Conservation (phyloP, 2,113 vertebrate species). For the Cephalopterus ornatus region DNA sequence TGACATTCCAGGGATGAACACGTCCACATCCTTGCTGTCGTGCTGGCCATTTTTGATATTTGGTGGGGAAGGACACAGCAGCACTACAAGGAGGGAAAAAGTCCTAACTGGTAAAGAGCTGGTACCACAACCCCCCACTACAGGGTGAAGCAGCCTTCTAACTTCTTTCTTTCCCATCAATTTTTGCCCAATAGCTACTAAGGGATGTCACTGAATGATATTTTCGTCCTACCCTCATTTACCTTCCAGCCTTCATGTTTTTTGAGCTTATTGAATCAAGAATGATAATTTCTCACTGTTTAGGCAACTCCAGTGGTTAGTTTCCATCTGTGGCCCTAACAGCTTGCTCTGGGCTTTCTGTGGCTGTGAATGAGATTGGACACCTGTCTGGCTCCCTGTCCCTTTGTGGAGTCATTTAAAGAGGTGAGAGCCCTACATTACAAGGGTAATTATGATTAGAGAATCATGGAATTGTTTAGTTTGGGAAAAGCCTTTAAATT, state of each 20-base stretch:
- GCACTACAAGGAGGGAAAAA: background rate
- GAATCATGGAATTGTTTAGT: background rate
- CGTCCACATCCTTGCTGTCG: background rate
- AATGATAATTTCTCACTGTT: background rate
- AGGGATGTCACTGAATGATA: background rate
- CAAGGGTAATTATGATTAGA: background rate
- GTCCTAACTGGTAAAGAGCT: background rate
- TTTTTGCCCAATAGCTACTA: background rate
- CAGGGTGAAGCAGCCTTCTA: background rate
- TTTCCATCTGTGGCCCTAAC: background rate
- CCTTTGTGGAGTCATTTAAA: background rate
- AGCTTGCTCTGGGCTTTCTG: background rate
- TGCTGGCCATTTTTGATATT: background rate
- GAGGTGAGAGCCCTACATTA: background rate
- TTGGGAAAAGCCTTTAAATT: background rate
- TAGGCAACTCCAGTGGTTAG: background rate
- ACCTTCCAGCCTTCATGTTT: background rate
- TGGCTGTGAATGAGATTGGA: background rate
- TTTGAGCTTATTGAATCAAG: background rate
- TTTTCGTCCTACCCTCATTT: background rate
- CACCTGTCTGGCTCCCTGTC: background rate
- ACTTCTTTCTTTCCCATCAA: background rate
- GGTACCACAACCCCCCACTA: background rate
- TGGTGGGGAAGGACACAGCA: slow-evolving; percentile 20
- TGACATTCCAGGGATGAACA: slow-evolving; percentile 35